These are phyloP conservation scores for Chouioia cunea DNA, from an alignment of 2,888 invertebrate species.

Conservation along the genomic window DNA sequence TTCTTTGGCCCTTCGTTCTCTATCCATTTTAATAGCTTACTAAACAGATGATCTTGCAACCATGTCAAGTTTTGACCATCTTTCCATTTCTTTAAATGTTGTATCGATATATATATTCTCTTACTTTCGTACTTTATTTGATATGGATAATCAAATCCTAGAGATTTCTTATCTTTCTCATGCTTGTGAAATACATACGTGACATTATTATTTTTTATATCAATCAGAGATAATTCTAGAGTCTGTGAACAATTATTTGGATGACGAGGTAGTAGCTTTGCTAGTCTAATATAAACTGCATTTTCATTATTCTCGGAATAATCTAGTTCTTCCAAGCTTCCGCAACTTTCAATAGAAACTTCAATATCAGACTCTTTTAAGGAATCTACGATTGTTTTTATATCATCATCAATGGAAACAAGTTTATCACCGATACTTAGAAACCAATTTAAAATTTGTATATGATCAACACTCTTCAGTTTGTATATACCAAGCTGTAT, in stretches of 20 bases:
- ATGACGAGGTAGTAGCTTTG: slow-evolving; percentile 68
- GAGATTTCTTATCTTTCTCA: slow-evolving; percentile 65
- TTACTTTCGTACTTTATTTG: slow-evolving; percentile 53
- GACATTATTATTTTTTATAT: slow-evolving; percentile 66
- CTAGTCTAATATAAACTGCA: slow-evolving; percentile 64
- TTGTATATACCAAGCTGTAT: slow-evolving; percentile 51
- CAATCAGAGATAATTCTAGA: slow-evolving; percentile 60
- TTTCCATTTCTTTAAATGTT: slow-evolving; percentile 26
- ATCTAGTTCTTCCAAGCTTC: slow-evolving; percentile 42
- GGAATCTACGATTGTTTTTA: slow-evolving; percentile 55
- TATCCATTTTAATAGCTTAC: slow-evolving; percentile 77
- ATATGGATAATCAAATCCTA: slow-evolving; percentile 64
- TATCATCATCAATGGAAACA: slow-evolving; percentile 48
- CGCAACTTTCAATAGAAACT: slow-evolving; percentile 30
- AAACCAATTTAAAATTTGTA: slow-evolving; percentile 43
- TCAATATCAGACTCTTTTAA: slow-evolving; percentile 55
- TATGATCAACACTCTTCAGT: slow-evolving; percentile 40
- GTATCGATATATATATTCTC: slow-evolving; percentile 47
- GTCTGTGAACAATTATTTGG: slow-evolving; percentile 66
- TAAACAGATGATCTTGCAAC: slow-evolving; percentile 73
- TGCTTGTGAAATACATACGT: slow-evolving; percentile 70
- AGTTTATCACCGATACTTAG: slow-evolving; percentile 28
- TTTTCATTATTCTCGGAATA: slow-evolving; percentile 46
- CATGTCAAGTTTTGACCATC: slow-evolving; percentile 65
- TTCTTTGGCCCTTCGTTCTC: slow-evolving; percentile 63